A percentile compares a stretch with the other conserved stretches of the same genome.
phyloP scores from a whole-genome alignment of 2,797 vertebrate genomes.

The Tokudaia tokunoshimensis region DNA sequence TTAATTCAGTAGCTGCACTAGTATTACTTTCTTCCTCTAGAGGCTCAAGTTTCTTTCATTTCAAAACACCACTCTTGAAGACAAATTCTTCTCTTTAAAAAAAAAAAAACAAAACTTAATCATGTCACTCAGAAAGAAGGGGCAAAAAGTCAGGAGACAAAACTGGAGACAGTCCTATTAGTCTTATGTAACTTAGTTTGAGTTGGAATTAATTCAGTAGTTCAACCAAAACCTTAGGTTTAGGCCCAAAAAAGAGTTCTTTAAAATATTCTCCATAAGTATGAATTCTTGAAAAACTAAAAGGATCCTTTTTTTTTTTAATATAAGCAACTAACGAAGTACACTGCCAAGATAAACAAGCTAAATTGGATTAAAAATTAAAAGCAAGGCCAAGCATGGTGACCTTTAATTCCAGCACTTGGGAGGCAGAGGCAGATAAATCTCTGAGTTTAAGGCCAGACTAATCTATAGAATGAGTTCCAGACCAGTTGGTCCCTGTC shows the following conservation, averaged over 20 bases:
- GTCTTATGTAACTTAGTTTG: slow-evolving; percentile 79
- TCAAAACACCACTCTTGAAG: slow-evolving; percentile 64
- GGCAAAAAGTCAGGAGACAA: slow-evolving; percentile 69
- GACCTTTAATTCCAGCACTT: neutral
- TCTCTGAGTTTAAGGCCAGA: neutral
- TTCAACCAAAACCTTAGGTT: slow-evolving; percentile 62
- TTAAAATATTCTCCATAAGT: neutral
- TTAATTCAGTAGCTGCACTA: slow-evolving; percentile 61
- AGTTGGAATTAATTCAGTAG: slow-evolving; percentile 66
- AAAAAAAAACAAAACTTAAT: slow-evolving; percentile 45
- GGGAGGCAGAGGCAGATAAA: neutral
- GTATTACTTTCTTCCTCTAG: slow-evolving; percentile 34
- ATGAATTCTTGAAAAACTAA: slow-evolving; percentile 46
- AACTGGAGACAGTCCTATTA: slow-evolving; percentile 70
- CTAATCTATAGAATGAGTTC: neutral
- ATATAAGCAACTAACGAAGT: slow-evolving; percentile 26
- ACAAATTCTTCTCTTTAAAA: slow-evolving; percentile 61
- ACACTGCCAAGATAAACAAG: slow-evolving; percentile 53
- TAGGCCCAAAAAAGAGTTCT: slow-evolving; percentile 62
- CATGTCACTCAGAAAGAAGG: slow-evolving; percentile 58
- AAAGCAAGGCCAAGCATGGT: neutral
- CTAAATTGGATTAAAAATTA: slow-evolving; percentile 64
- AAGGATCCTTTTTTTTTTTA: slow-evolving; percentile 37
- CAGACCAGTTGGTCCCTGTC: neutral
- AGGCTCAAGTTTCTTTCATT: slow-evolving; percentile 61